Evolutionary conservation across 2,888 invertebrate species (phyloP), one percentile per base, ranked within the genome.

Genomic region (Cosmia trapezina): DNA sequence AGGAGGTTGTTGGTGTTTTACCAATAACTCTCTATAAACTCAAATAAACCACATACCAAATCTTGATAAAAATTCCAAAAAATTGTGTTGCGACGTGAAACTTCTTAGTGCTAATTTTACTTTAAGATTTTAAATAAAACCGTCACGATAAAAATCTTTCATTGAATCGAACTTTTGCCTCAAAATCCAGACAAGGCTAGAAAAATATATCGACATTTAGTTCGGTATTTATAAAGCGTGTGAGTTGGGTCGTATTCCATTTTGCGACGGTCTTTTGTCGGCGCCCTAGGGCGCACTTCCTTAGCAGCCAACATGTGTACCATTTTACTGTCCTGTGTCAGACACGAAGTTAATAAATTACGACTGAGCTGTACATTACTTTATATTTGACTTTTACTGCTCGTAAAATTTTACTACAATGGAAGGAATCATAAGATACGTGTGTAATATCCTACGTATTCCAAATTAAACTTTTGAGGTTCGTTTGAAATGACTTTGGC

Each of bases 391-490:
- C 77, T 76, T 84, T 86, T 86, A 84, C 61, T 60, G 76, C 70
- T 84, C 81, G 86, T 84, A 84, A 84, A 86, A 45, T 62, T 78
- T 84, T 84, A 86, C 71, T 78, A 78, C 84, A 84, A 75, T 72
- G 74, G 69, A 54, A 65, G 53, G 68, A 80, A 77, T 76, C 71
- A 70, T 77, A 53, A 56, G 67, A 49, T 60, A 78, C 72, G 54
- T 70, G 69, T 68, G 66, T 72, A 60, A 54, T 72, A 54, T 60
- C 65, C 54, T 56, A 66, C 49, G 63, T 53, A 56, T 66, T 67
- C 59, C 54, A 74, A 74, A 70, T 73, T 67, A 67, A n/a, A 83
- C 12, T 68, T 53, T 37, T n/a, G 56, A 67, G 63, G n/a, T 49
- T 56, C n/a, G n/a, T 68, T 51, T 66, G 19, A 54, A 59, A 54